These are phyloP conservation scores for Hedya salicella DNA, from an alignment of 2,888 invertebrate genomes.

Conservation along the genomic window DNA sequence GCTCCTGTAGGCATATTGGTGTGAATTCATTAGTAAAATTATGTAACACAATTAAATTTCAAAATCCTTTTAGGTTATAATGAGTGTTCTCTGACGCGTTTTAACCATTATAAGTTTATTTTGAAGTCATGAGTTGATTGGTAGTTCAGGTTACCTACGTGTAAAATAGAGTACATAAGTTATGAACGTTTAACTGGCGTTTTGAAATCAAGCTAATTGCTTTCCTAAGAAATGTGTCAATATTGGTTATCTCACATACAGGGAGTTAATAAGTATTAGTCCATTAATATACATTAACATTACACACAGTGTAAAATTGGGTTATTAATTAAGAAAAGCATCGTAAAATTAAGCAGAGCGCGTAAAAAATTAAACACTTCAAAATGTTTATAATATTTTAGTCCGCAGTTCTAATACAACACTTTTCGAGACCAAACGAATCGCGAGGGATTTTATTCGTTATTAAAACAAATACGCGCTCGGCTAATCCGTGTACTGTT, in stretches of 20 bases:
- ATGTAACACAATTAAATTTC: conserved; percentile 51
- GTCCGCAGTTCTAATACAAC: neutral
- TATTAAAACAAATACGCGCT: conserved; percentile 41
- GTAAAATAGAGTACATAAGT: neutral
- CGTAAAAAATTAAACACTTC: neutral
- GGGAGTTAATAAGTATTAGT: too few species aligned
- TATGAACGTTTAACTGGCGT: neutral
- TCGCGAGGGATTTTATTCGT: conserved; percentile 32
- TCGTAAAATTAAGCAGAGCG: neutral
- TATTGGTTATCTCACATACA: too few species aligned
- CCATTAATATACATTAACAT: too few species aligned
- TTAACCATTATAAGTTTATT: conserved; percentile 16
- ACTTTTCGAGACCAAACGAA: conserved; percentile 7
- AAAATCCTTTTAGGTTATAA: conserved; percentile 41
- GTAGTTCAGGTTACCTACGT: neutral
- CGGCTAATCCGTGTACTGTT: conserved; percentile 32
- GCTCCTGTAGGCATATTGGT: conserved; percentile 43
- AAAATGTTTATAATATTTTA: neutral
- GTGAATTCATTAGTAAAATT: conserved; percentile 53
- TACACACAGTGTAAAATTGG: too few species aligned
- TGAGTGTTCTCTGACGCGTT: conserved; percentile 12
- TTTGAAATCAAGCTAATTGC: neutral
- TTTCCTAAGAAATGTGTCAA: too few species aligned
- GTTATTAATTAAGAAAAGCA: neutral
- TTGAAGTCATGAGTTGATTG: conserved; percentile 16